These are phyloP conservation scores for Ceratosolen solmsi DNA, from an alignment of 1,140 invertebrate species.

Conservation along the genomic window DNA sequence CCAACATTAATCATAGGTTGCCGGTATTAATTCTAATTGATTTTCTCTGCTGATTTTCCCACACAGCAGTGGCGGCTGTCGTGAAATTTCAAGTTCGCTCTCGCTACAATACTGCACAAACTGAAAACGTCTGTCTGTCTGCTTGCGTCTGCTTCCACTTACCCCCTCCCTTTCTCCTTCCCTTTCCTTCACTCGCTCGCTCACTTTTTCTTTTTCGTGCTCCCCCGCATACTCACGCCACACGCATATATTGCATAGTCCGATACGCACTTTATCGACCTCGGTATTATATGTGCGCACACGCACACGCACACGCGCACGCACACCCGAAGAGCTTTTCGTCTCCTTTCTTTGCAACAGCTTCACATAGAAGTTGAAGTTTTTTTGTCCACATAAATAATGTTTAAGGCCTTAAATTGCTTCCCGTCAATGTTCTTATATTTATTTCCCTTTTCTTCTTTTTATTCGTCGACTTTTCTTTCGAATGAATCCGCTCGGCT, in stretches of 20 bases:
- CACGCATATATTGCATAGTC: background rate
- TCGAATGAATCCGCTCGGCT: background rate
- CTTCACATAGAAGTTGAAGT: background rate
- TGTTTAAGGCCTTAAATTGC: constrained; percentile 28
- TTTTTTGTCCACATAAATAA: constrained; percentile 37
- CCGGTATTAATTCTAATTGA: background rate
- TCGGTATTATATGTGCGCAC: background rate
- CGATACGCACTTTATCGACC: constrained; percentile 46
- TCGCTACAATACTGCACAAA: constrained; percentile 53
- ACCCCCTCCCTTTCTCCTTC: background rate
- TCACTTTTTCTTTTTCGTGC: background rate
- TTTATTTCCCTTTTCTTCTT: constrained; percentile 5
- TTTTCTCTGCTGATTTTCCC: background rate
- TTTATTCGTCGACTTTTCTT: background rate
- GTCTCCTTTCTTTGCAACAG: background rate
- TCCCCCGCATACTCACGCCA: constrained; percentile 29
- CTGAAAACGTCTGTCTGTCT: constrained; percentile 57
- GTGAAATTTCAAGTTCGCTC: constrained; percentile 52
- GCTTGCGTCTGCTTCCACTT: constrained; percentile 19
- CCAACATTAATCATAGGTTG: background rate
- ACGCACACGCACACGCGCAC: background rate
- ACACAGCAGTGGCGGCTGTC: background rate
- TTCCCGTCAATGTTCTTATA: background rate
- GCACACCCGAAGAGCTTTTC: background rate
- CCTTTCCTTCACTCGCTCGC: constrained; percentile 24